Evolutionary conservation across 2,888 invertebrate species (phyloP).

Genomic region (Torymus tubicola): DNA sequence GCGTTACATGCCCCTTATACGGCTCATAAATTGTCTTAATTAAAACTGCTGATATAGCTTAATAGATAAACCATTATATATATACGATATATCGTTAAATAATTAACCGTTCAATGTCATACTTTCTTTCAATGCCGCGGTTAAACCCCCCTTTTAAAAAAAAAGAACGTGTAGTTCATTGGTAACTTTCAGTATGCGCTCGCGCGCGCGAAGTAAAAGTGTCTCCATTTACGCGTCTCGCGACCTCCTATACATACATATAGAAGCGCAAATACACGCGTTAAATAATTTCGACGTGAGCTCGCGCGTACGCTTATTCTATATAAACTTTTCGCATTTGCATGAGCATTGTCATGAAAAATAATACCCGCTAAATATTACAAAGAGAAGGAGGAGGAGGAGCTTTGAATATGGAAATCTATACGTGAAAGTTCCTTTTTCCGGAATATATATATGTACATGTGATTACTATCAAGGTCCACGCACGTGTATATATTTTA

Average conservation of each 20-base stretch:
- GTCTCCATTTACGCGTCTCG: too few relatives aligned
- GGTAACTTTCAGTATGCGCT: too few relatives aligned
- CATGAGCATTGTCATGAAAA: constrained; percentile 19
- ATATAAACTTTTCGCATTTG: constrained; percentile 23
- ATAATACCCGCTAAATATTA: background rate
- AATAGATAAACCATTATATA: constrained; percentile 5
- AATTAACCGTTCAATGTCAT: too few relatives aligned
- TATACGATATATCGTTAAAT: too few relatives aligned
- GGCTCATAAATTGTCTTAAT: constrained; percentile 25
- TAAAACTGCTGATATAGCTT: constrained; percentile 32
- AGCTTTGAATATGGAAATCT: constrained; percentile 29
- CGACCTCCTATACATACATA: too few relatives aligned
- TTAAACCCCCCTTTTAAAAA: too few relatives aligned
- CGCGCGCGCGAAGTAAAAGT: too few relatives aligned
- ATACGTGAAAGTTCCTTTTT: constrained; percentile 5
- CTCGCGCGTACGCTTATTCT: constrained; percentile 6
- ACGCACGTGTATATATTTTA: background rate
- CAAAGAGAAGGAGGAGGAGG: background rate
- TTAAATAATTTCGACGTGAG: too few relatives aligned
- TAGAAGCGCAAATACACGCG: too few relatives aligned
- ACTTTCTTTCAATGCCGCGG: too few relatives aligned
- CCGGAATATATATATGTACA: background rate
- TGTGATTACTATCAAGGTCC: background rate
- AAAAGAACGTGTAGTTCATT: too few relatives aligned
- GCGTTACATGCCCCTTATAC: constrained; percentile 17